A percentile compares a stretch with the other conserved stretches of the same genome.
Evolutionary conservation across 2,113 vertebrate species (phyloP).

Genomic region (Myiozetetes cayanensis): DNA sequence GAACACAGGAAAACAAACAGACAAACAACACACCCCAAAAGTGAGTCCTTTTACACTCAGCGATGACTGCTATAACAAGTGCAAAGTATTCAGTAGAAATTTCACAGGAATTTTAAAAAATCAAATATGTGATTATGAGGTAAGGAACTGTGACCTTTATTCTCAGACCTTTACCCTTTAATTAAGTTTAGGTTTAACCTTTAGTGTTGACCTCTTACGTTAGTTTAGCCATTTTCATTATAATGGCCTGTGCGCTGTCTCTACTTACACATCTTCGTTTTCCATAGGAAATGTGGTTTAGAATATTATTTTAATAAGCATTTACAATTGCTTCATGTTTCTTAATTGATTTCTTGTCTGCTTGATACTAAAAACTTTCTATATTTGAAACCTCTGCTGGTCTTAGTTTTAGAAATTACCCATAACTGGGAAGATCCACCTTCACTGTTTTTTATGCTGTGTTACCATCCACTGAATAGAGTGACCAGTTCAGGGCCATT

Average conservation of each 20-base stretch:
- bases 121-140: neutral
- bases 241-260: neutral
- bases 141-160: neutral
- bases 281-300: neutral
- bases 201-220: neutral
- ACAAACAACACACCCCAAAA: neutral
- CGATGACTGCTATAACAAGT: neutral
- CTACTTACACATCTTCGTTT: neutral
- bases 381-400: neutral
- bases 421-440: neutral
- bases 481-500: slow-evolving; percentile 28
- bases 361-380: neutral
- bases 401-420: neutral
- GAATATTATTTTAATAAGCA: neutral
- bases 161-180: neutral
- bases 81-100: neutral
- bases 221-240: neutral
- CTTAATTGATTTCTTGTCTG: neutral
- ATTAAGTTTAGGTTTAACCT: neutral
- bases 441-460: neutral
- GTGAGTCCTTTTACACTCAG: neutral
- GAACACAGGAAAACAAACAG: neutral
- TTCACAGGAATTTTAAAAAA: neutral
- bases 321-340: neutral
- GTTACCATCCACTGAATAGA: slow-evolving; percentile 1